Conservation (phyloP, 2,888 invertebrate genomes). For the Pimpla rufipes region DNA sequence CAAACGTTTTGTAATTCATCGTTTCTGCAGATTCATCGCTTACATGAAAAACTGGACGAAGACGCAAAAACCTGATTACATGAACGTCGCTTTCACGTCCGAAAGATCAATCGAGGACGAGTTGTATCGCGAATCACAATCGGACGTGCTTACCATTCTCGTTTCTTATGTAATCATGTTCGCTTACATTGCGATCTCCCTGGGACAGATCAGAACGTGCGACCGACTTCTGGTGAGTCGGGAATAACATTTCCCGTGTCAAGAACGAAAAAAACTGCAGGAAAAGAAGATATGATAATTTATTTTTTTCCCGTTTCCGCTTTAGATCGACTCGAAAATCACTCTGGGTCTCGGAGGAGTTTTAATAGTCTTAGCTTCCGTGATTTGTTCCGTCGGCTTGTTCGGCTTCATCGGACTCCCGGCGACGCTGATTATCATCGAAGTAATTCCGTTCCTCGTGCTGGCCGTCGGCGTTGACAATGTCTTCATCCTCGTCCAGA, state of each 20-base stretch:
- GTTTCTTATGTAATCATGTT: slow-evolving; percentile 99
- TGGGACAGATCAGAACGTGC: slow-evolving; percentile 94
- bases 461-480: slow-evolving; percentile 99
- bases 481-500: slow-evolving; percentile 99
- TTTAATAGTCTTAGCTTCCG: slow-evolving; percentile 96
- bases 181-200: slow-evolving; percentile 96
- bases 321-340: slow-evolving; percentile 96
- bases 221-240: slow-evolving; percentile 88
- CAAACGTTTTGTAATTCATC: slow-evolving; percentile 86
- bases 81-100: slow-evolving; percentile 95
- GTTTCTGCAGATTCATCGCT: slow-evolving; percentile 87
- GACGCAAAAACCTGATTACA: slow-evolving; percentile 89
- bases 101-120: slow-evolving; percentile 99
- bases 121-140: slow-evolving; percentile 95
- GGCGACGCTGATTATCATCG: slow-evolving; percentile 98
- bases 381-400: slow-evolving; percentile 96
- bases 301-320: slow-evolving; percentile 45
- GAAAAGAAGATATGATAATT: not conserved
- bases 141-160: slow-evolving; percentile 96
- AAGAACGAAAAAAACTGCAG: slow-evolving; percentile 8
- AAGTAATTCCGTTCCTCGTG: slow-evolving; percentile 99
- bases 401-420: slow-evolving; percentile 96
- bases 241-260: not conserved
- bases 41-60: slow-evolving; percentile 93
- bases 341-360: slow-evolving; percentile 98